A percentile compares a stretch with the other conserved stretches of the same genome.
Conservation (phyloP, 2,888 invertebrate species). For the Hydropsyche betteni region DNA sequence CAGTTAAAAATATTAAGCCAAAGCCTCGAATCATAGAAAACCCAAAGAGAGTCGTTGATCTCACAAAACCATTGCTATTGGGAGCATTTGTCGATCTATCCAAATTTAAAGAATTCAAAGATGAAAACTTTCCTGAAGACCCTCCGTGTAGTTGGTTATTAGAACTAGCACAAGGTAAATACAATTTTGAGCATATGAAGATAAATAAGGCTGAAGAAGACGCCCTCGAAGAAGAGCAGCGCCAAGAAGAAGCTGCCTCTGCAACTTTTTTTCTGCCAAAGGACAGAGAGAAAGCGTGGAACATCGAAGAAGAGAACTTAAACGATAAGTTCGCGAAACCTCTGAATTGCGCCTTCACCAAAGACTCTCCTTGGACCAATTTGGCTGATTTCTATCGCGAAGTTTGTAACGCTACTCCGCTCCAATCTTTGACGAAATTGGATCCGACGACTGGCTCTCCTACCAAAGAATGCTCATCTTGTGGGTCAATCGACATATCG, state of each 20-base stretch:
- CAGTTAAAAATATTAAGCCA: not conserved
- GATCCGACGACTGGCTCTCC: not conserved
- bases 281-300: too few relatives aligned
- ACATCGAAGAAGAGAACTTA: not conserved
- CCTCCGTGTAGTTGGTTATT: conserved; percentile 16
- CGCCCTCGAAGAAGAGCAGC: not conserved
- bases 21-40: not conserved
- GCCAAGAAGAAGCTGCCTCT: not conserved
- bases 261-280: too few relatives aligned
- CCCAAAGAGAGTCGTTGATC: not conserved
- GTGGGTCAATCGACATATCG: not conserved
- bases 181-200: conserved; percentile 4
- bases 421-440: not conserved
- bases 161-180: not conserved
- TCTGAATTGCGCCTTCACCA: conserved; percentile 10
- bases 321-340: not conserved
- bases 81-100: conserved; percentile 15
- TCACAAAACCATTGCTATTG: conserved; percentile 6
- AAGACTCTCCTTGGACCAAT: not conserved
- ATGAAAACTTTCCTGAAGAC: conserved; percentile 5
- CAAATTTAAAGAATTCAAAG: conserved; percentile 6
- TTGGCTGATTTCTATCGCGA: conserved; percentile 14
- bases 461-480: not conserved
- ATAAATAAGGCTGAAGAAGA: not conserved
- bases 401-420: not conserved